A percentile compares a stretch with the other conserved stretches of the same genome.
phyloP scores from a whole-genome alignment of 2,113 vertebrate genomes.

The Callopanchax toddi region DNA sequence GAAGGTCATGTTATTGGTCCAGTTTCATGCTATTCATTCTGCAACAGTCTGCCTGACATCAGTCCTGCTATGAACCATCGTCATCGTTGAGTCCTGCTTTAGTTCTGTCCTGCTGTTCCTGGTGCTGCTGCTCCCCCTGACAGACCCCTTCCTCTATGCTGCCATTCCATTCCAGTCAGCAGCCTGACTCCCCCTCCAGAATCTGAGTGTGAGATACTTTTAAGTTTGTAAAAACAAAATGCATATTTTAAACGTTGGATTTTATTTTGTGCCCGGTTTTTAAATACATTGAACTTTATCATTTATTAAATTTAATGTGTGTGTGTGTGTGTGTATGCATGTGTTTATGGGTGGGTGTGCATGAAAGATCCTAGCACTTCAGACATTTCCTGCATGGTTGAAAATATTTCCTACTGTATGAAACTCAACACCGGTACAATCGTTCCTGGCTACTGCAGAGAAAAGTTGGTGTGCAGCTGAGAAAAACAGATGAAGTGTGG shows the following conservation, averaged over 20 bases:
- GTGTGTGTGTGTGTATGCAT: constrained; percentile 3
- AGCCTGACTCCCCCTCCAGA: constrained; percentile 44
- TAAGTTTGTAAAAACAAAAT: background rate
- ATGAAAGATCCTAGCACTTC: constrained; percentile 34
- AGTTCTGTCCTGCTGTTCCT: constrained; percentile 43
- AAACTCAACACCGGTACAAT: constrained; percentile 57
- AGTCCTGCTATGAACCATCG: constrained; percentile 69
- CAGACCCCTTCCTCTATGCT: constrained; percentile 80
- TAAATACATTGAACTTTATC: too few relatives aligned
- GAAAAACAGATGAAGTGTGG: constrained; percentile 53
- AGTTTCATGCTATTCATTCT: constrained; percentile 84
- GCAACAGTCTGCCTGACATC: constrained; percentile 83
- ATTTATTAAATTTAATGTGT: too few relatives aligned
- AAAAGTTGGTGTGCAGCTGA: constrained; percentile 2
- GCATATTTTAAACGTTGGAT: background rate
- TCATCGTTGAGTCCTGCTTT: constrained; percentile 21
- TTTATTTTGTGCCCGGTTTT: constrained; percentile 11
- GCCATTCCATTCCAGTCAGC: constrained; percentile 74
- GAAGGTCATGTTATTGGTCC: constrained; percentile 82
- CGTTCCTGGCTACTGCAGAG: constrained; percentile 28
- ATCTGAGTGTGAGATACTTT: constrained; percentile 34
- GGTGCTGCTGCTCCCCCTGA: constrained; percentile 75
- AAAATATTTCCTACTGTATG: constrained; percentile 71
- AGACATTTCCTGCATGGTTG: constrained; percentile 66
- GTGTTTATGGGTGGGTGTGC: constrained; percentile 14